Conservation (phyloP, 2,113 vertebrate genomes). For the Rhea americana region DNA sequence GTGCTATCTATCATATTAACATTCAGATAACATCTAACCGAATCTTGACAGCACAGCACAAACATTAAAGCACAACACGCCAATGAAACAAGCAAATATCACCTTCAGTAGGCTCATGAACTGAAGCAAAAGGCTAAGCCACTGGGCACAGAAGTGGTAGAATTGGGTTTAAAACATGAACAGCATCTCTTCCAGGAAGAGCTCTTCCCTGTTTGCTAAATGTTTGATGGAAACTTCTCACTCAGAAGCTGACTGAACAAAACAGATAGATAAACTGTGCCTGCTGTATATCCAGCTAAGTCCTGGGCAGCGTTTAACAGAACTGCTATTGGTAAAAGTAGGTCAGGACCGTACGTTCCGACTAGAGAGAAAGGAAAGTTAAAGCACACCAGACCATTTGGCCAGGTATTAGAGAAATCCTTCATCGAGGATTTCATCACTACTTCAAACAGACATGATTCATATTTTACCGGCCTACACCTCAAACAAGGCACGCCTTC, state of each 20-base stretch:
- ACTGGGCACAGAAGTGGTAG: background rate
- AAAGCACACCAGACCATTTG: constrained; percentile 18
- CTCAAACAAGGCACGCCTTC: constrained; percentile 53
- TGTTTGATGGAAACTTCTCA: background rate
- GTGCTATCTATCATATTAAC: background rate
- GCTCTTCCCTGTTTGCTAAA: background rate
- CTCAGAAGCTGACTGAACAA: background rate
- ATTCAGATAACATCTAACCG: constrained; percentile 28
- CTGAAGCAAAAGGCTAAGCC: background rate
- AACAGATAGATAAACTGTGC: background rate
- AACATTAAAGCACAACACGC: background rate
- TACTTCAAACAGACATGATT: constrained; percentile 66
- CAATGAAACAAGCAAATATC: background rate
- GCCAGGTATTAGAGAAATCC: constrained; percentile 64
- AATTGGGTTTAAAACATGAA: background rate
- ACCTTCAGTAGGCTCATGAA: background rate
- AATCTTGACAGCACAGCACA: background rate
- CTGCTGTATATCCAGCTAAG: rapidly evolving
- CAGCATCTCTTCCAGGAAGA: background rate
- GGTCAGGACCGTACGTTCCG: constrained; percentile 7
- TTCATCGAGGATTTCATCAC: constrained; percentile 56
- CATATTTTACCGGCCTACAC: constrained; percentile 28
- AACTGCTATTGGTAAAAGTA: constrained; percentile 11
- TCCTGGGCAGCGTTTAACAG: background rate
- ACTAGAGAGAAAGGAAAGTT: background rate